Evolutionary conservation across 2,113 vertebrate species (phyloP).

Genomic region (Pipa parva): DNA sequence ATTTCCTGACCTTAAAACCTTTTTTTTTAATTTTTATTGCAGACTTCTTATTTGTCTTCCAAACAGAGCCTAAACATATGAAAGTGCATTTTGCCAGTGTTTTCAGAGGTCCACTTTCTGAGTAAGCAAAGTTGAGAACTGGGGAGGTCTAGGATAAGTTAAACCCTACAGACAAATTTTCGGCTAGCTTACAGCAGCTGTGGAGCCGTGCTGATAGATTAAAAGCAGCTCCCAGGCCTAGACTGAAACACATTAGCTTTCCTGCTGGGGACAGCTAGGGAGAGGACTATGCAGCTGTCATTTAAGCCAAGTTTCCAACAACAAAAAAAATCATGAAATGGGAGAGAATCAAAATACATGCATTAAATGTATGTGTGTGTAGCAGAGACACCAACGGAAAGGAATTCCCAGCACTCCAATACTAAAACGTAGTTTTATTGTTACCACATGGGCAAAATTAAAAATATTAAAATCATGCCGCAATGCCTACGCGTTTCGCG

Average conservation of each 20-base stretch:
- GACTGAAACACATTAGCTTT: constrained; percentile 84
- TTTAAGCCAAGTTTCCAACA: constrained; percentile 80
- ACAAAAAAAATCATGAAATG: constrained; percentile 71
- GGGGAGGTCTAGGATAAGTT: constrained; percentile 67
- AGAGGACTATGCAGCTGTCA: constrained; percentile 85
- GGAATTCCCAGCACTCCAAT: too few relatives aligned
- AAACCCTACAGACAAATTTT: constrained; percentile 70
- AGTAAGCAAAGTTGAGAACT: constrained; percentile 44
- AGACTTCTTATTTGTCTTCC: too few relatives aligned
- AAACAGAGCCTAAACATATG: too few relatives aligned
- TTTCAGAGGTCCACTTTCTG: constrained; percentile 44
- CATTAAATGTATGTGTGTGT: too few relatives aligned
- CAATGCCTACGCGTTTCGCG: too few relatives aligned
- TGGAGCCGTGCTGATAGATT: constrained; percentile 84
- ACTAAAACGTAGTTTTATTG: too few relatives aligned
- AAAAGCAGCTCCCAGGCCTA: constrained; percentile 86
- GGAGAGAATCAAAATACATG: constrained; percentile 58
- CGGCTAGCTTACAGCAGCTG: constrained; percentile 89
- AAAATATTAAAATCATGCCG: too few relatives aligned
- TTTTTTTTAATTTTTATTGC: too few relatives aligned
- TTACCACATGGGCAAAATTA: too few relatives aligned
- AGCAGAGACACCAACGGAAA: too few relatives aligned
- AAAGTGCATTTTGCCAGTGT: too few relatives aligned
- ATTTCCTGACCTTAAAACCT: too few relatives aligned
- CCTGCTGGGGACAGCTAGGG: constrained; percentile 74